Conservation (phyloP, 2,797 vertebrate genomes). For the Amphiprion clarkii region DNA sequence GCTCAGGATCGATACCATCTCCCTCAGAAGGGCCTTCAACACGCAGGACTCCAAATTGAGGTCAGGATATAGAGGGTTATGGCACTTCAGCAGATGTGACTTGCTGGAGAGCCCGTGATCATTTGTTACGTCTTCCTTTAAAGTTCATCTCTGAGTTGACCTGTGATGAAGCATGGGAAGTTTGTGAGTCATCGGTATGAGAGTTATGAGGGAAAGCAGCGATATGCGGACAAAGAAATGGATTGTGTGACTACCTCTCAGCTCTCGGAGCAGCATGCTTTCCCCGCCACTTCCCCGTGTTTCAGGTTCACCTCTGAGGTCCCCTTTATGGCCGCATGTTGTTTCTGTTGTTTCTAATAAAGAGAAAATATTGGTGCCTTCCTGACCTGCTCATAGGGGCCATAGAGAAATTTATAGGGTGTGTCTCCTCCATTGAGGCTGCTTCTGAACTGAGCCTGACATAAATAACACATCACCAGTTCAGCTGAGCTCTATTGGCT, state of each 20-base stretch:
- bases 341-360: conserved; percentile 82
- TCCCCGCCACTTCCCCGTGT: conserved; percentile 37
- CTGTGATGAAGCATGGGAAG: conserved; percentile 75
- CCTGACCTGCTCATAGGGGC: conserved; percentile 82
- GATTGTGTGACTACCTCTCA: conserved; percentile 72
- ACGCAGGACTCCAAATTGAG: conserved; percentile 79
- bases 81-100: conserved; percentile 71
- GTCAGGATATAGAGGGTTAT: conserved; percentile 81
- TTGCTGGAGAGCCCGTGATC: conserved; percentile 46
- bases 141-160: conserved; percentile 77
- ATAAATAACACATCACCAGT: conserved; percentile 75
- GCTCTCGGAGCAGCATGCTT: conserved; percentile 46
- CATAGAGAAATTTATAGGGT: conserved; percentile 75
- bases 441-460: conserved; percentile 66
- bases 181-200: conserved; percentile 44
- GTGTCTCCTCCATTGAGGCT: conserved; percentile 68
- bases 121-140: conserved; percentile 76
- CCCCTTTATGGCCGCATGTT: conserved; percentile 72
- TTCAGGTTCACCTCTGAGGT: conserved; percentile 65
- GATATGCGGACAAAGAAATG: conserved; percentile 60
- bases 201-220: conserved; percentile 63
- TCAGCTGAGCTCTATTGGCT: conserved; percentile 57
- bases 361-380: conserved; percentile 83
- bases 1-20: conserved; percentile 80
- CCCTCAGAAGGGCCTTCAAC: conserved; percentile 78